Base-by-base conservation (phyloP, 2,888 invertebrate species). In the Nomada ruficornis region DNA sequence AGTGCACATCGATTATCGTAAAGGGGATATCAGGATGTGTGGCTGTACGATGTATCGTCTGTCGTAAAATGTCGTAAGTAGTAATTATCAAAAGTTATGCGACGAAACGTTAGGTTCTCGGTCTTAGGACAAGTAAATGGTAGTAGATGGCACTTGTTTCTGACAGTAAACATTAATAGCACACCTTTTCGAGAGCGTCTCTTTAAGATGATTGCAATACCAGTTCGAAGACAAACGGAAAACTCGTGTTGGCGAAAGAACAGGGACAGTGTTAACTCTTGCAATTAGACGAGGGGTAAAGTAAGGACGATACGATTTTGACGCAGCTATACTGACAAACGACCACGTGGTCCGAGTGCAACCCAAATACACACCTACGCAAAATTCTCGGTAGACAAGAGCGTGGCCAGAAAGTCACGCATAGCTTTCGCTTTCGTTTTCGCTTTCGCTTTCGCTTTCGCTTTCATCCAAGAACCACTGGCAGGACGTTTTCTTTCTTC, bases 301-400 rank as follows among this genome's bases (percentile, higher is more conserved):
- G n/a, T n/a, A n/a, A 15, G 10, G 11, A n/a, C 13, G 2, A 15
- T 1, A 18, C 26, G 0, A 20, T 54, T 63, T 65, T 5, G 11
- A 60, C 9, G 63, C 9, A 9, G 64, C 18, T 62, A 23, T 15
- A 0, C 47, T 15, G 59, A 55, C 47, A 55, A 81, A 82, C 67
- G 65, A 88, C 83, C 92, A 92, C 92, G 91, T 92, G 92, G 83
- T 80, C 78, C 62, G 72, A 75, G 80, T 69, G 59, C 79, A 76
- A 87, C 89, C 90, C 89, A 91, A 91, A 91, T 90, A 92, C 72
- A 88, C 92, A 84, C 91, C 91, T 90, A 91, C 91, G 86, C 89
- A 77, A 87, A 85, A 86, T 84, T 89, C 86, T 84, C 86, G 77
- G 75, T 79, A 88, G 89, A 89, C 87, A 82, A 72, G 73, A 82